Percentiles rank a stretch among this genome's conserved stretches.
phyloP scores from a whole-genome alignment of 2,113 vertebrate species.

The Etheostoma spectabile region DNA sequence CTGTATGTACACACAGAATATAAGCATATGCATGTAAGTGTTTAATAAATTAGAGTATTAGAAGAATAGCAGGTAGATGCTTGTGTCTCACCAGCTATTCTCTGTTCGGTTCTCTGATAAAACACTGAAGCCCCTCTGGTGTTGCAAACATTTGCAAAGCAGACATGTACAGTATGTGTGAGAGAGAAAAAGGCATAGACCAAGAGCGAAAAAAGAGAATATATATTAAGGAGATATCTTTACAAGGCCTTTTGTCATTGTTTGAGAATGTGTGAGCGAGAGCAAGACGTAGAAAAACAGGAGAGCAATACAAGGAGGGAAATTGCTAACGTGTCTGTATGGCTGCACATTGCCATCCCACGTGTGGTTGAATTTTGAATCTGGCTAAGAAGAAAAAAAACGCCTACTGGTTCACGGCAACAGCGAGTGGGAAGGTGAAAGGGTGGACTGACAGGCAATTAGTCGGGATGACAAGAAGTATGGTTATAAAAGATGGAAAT shows the following conservation, averaged over 20 bases:
- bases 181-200: background rate
- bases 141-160: background rate
- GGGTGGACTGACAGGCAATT: conserved; percentile 13
- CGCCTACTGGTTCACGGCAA: background rate
- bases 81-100: background rate
- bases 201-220: background rate
- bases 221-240: background rate
- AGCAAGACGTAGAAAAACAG: conserved; percentile 9
- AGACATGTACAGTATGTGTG: background rate
- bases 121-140: background rate
- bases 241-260: background rate
- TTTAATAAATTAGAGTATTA: background rate
- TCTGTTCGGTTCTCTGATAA: background rate
- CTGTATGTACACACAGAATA: background rate
- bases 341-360: conserved; percentile 50
- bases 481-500: conserved; percentile 29
- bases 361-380: conserved; percentile 39
- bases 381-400: background rate
- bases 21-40: background rate
- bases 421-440: background rate
- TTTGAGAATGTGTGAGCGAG: background rate
- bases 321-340: background rate
- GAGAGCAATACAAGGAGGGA: background rate
- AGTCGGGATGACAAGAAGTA: background rate
- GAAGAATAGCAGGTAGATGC: background rate